phyloP scores from a whole-genome alignment of 2,113 vertebrate species.

The Herpetotheres cachinnans region DNA sequence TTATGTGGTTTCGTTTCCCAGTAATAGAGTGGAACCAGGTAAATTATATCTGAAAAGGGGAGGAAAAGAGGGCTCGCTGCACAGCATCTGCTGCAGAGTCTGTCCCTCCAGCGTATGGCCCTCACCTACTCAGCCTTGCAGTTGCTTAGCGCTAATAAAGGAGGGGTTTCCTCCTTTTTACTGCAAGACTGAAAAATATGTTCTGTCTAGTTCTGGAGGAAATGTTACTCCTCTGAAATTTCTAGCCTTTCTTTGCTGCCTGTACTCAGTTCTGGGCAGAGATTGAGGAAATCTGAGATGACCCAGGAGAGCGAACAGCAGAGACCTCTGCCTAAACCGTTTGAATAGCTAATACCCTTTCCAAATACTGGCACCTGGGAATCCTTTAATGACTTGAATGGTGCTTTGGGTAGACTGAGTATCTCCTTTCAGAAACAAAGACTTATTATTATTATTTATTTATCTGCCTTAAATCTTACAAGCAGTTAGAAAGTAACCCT shows the following conservation, averaged over 20 bases:
- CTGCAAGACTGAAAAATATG: not conserved
- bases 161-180: not conserved
- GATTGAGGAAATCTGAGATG: slow-evolving; percentile 50
- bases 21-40: not conserved
- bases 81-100: not conserved
- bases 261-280: not conserved
- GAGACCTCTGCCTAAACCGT: slow-evolving; percentile 40
- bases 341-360: slow-evolving; percentile 56
- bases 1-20: not conserved
- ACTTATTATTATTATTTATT: slow-evolving; percentile 41
- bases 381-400: slow-evolving; percentile 45
- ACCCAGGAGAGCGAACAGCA: slow-evolving; percentile 31
- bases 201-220: not conserved
- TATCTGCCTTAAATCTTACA: slow-evolving; percentile 5
- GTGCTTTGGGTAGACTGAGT: slow-evolving; percentile 34
- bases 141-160: not conserved
- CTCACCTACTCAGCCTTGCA: not conserved
- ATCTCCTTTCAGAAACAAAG: slow-evolving; percentile 51
- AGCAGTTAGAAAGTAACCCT: slow-evolving; percentile 4
- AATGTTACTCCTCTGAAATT: not conserved
- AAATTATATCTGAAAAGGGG: not conserved
- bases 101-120: not conserved
- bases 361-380: slow-evolving; percentile 60
- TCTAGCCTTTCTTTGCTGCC: not conserved
- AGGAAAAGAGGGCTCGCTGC: not conserved